Conservation (phyloP, 2,113 vertebrate genomes). For the Mionectes macconnelli region DNA sequence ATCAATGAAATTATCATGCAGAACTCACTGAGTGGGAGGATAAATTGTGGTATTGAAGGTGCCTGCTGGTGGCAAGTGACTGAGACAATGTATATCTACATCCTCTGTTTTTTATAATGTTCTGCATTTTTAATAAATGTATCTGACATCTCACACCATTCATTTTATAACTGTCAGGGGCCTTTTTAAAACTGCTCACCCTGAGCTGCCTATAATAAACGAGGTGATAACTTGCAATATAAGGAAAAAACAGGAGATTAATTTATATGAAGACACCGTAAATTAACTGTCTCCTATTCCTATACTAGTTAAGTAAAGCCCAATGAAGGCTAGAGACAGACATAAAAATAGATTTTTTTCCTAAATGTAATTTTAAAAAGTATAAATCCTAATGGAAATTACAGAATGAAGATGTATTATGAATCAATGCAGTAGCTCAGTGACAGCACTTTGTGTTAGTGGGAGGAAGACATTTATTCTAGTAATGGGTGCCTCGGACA, state of each 20-base stretch:
- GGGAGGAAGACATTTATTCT: background rate
- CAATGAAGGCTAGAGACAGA: background rate
- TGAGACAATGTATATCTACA: constrained; percentile 17
- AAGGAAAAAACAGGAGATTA: constrained; percentile 57
- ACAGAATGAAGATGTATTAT: constrained; percentile 13
- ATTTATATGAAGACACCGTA: constrained; percentile 43
- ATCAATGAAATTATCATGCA: constrained; percentile 43
- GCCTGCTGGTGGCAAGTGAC: constrained; percentile 9
- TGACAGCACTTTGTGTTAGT: background rate
- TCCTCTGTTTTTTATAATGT: constrained; percentile 42
- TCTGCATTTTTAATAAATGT: constrained; percentile 37
- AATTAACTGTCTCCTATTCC: constrained; percentile 33
- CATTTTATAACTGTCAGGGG: constrained; percentile 28
- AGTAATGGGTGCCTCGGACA: background rate
- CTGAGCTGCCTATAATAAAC: constrained; percentile 45
- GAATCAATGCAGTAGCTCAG: background rate
- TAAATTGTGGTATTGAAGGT: constrained; percentile 6
- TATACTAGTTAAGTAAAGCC: background rate
- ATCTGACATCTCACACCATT: constrained; percentile 48
- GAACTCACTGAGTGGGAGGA: constrained; percentile 24
- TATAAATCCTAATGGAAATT: constrained; percentile 50
- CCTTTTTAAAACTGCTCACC: constrained; percentile 44
- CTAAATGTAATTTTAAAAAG: constrained; percentile 13
- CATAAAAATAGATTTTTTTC: constrained; percentile 52
- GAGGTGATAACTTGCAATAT: constrained; percentile 32